Base-by-base conservation (phyloP, 2,113 vertebrate species). In the Coptodon rendalli region DNA sequence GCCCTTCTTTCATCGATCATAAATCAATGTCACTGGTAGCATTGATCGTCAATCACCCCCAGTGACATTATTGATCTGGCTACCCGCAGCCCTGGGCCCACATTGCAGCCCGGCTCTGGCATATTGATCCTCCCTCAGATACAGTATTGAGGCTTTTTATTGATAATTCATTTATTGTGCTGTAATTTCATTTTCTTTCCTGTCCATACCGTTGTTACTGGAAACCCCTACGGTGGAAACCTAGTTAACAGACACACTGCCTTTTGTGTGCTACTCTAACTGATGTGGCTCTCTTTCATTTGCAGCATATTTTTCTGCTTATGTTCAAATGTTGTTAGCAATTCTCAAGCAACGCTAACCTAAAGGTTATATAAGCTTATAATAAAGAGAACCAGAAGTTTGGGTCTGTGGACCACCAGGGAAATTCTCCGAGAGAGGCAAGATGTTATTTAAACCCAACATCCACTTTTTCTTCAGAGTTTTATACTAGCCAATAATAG, bases 111-210 rank as follows among this genome's bases (percentile, higher is more conserved):
- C 2, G 78, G 89, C 88, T 87, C 78, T 91, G 90, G 83, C 81
- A 29, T 89, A 95, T 96, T 22, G 95, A 95, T 92, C 92, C 90
- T 82, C 50, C 85, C 90, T 89, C 88, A 90, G 92, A 95, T 94
- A 93, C 89, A 94, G 91, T 95, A 95, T 95, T 83, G 93, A 95
- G 90, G 86, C 85, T 91, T 89, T 92, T 66, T 95, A 95, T 95
- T 95, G 94, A 94, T 94, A 94, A 95, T 95, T 95, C 87, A 95
- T 96, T 94, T 94, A 95, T 95, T 91, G 90, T 92, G 85, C 85
- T 94, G 94, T 95, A 95, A 96, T 95, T 96, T 95, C 90, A 96
- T 96, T 96, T 95, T 93, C 92, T 93, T 93, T 91, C 43, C 89
- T 93, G 93, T 95, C 93, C 91, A 89, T 95, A 89, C 61, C 40